These are phyloP conservation scores for Agonum fuliginosum DNA, from an alignment of 2,888 invertebrate genomes.

Conservation along the genomic window DNA sequence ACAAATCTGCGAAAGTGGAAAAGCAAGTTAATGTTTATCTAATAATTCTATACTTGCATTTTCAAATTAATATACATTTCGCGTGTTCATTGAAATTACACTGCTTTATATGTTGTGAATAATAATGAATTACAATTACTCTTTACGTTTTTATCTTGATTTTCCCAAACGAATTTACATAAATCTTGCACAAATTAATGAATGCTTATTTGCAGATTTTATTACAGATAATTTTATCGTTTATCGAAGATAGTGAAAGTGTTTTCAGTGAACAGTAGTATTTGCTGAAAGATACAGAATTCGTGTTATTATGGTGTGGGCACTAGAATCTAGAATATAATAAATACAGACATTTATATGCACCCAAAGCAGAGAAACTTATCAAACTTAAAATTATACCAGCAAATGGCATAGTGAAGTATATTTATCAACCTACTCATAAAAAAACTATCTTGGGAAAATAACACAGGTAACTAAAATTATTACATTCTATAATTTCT, in stretches of 20 bases:
- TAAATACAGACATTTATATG: conserved; percentile 12
- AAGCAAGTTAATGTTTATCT: too few species aligned
- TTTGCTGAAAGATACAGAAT: conserved; percentile 8
- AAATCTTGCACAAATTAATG: conserved; percentile 38
- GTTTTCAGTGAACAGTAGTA: conserved; percentile 18
- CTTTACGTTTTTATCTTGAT: neutral
- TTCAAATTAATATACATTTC: conserved; percentile 36
- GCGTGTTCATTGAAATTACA: conserved; percentile 29
- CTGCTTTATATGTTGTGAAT: conserved; percentile 37
- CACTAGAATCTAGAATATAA: neutral
- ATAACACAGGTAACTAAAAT: too few species aligned
- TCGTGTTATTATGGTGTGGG: neutral
- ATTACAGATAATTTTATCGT: conserved; percentile 36
- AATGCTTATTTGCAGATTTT: conserved; percentile 36
- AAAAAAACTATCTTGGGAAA: too few species aligned
- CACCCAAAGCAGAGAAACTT: conserved; percentile 28
- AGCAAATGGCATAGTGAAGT: neutral
- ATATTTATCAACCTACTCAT: neutral
- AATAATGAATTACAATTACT: conserved; percentile 45
- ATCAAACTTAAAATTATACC: conserved; percentile 1
- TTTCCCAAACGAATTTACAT: conserved; percentile 34
- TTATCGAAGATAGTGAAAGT: conserved; percentile 42
- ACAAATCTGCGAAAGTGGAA: too few species aligned
- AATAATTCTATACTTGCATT: neutral
- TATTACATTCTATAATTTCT: too few species aligned